A percentile compares a stretch with the other conserved stretches of the same genome.
Conservation (phyloP, 2,888 invertebrate genomes). For the Lithophane leautieri region DNA sequence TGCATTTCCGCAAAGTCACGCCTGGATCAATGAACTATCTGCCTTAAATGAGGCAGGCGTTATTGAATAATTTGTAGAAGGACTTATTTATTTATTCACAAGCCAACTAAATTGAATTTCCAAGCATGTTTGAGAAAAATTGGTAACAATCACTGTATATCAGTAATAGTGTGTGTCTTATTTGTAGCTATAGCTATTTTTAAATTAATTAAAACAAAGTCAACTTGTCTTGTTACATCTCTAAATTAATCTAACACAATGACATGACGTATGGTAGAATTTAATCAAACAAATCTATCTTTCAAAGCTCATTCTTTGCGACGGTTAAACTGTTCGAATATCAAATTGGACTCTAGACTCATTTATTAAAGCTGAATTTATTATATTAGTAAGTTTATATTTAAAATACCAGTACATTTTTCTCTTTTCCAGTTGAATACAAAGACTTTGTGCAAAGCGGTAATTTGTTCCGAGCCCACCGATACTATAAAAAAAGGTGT, state of each 20-base stretch:
- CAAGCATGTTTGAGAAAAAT: too few relatives aligned
- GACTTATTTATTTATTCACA: too few relatives aligned
- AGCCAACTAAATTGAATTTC: too few relatives aligned
- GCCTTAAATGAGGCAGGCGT: too few relatives aligned
- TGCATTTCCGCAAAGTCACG: too few relatives aligned
- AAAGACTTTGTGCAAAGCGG: background rate
- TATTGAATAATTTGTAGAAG: background rate
- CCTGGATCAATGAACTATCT: too few relatives aligned
- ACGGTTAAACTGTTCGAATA: background rate
- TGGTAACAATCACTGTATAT: too few relatives aligned
- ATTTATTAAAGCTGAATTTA: too few relatives aligned
- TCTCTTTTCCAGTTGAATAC: constrained; percentile 2
- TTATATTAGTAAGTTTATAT: too few relatives aligned
- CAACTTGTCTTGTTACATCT: background rate
- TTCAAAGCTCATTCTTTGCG: constrained; percentile 6
- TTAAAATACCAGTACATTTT: too few relatives aligned
- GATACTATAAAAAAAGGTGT: too few relatives aligned
- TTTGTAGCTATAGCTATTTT: background rate
- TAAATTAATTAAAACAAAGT: background rate
- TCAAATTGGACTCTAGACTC: constrained; percentile 4
- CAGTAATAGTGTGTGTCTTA: too few relatives aligned
- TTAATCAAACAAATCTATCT: constrained; percentile 36
- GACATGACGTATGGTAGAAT: constrained; percentile 6
- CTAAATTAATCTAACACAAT: constrained; percentile 25
- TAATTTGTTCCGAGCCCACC: background rate